Evolutionary conservation across 2,113 vertebrate genomes (phyloP), one percentile per base, ranked within the genome.

Genomic region (Aplodontia rufa): DNA sequence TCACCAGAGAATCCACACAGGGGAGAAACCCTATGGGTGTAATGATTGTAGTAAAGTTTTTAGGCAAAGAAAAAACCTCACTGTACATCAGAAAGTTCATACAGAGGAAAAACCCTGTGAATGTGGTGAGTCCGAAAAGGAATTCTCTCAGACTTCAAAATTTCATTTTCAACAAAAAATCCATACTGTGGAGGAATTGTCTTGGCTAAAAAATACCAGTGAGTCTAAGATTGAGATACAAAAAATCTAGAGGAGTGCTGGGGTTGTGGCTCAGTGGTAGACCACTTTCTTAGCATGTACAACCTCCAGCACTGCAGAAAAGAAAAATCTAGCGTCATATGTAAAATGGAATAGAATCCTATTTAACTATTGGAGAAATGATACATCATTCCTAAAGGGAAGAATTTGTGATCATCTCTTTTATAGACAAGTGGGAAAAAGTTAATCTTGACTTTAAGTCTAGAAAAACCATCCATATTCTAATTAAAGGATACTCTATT

Each of bases 1-100:
- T 37, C 94, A 97, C 80, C 95, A 97, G 84, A 97, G 95, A 91
- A 97, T 97, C 40, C 96, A 97, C 80, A 96, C 94, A 69, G 93
- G 97, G 26, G 93, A 97, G 51, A 96, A 97, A 53, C 95, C 93
- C 26, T 97, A 91, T 84, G 97, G 89, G 30, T 96, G 94, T 93
- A 97, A 94, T 87, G 94, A 97, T 64, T 96, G 96, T 68, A 95
- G 47, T 88, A 97, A 97, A 84, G 94, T 94, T 75, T 97, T 97
- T 71, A 96, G 97, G 79, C 94, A 96, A 85, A 91, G 97, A 49
- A 97, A 97, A 87, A 97, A 94, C 88, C 96, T 97, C 51, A 87
- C 79, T 66, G 91, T 96, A 82, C 95, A 97, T 85, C 94, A 96
- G 82, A 97, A 97, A 93, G 83, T 86, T 87, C 94, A 97, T 79